Evolutionary conservation across 2,888 invertebrate species (phyloP).

Genomic region (Chironomus tentans): DNA sequence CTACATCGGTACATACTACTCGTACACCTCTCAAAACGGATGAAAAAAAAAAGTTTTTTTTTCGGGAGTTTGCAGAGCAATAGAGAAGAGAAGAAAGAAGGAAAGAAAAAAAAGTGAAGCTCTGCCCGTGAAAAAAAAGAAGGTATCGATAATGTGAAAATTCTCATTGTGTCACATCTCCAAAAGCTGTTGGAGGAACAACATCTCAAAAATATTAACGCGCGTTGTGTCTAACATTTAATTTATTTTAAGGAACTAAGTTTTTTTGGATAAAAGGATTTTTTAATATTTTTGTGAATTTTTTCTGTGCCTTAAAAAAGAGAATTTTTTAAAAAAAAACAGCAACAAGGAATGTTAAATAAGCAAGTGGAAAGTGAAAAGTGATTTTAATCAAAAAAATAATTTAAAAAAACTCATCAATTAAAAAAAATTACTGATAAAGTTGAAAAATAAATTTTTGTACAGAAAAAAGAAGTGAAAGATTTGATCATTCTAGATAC

Average conservation of each 20-base stretch:
- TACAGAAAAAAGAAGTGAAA: neutral
- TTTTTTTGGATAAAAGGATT: too few relatives aligned
- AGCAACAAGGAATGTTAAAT: too few relatives aligned
- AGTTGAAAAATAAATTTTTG: neutral
- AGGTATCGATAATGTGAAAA: conserved; percentile 28
- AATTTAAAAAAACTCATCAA: neutral
- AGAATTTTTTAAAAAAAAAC: too few relatives aligned
- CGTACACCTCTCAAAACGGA: neutral
- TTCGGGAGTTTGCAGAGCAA: neutral
- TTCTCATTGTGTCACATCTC: conserved; percentile 31
- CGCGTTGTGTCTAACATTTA: neutral
- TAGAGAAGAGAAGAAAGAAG: neutral
- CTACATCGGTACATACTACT: neutral
- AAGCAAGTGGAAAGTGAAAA: neutral
- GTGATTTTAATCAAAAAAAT: neutral
- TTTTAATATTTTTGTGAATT: neutral
- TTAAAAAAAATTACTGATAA: neutral
- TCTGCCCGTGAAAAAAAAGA: neutral
- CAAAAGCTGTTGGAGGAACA: conserved; percentile 32
- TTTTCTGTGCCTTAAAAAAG: neutral
- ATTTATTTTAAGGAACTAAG: conserved; percentile 4
- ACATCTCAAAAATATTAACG: conserved; percentile 28
- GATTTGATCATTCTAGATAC: too few relatives aligned
- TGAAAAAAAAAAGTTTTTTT: neutral
- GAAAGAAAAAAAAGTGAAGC: conserved; percentile 4